Percentiles rank a stretch among this genome's conserved stretches.
Conservation (phyloP, 2,113 vertebrate species). For the Eulemur macaco region DNA sequence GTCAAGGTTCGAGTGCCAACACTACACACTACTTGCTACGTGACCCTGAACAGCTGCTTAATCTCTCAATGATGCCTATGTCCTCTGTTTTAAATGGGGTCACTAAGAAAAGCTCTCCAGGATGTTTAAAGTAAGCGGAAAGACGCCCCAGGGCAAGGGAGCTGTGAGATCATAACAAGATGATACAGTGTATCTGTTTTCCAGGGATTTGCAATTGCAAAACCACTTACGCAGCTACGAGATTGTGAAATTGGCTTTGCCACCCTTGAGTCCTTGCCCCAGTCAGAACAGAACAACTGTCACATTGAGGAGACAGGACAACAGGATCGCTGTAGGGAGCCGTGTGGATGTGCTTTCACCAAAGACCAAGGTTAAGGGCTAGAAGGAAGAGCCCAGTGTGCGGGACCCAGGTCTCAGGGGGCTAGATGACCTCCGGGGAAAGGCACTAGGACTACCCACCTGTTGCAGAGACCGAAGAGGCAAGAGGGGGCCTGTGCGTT, state of each 20-base stretch:
- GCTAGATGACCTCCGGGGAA: no score
- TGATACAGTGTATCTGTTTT: neutral
- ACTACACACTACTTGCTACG: no score
- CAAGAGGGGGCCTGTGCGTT: neutral
- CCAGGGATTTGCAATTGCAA: neutral
- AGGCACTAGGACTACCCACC: neutral
- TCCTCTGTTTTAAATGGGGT: neutral
- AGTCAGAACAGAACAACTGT: no score
- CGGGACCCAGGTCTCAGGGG: neutral
- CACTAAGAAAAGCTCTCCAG: neutral
- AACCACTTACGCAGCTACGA: neutral
- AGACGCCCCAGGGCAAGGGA: no score
- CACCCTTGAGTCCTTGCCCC: fast-evolving
- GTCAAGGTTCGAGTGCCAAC: neutral
- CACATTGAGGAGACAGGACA: neutral
- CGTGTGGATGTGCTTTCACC: neutral
- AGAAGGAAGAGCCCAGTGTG: neutral
- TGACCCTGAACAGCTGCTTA: neutral
- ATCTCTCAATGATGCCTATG: neutral
- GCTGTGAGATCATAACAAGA: neutral
- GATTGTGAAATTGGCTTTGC: neutral
- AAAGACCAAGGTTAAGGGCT: neutral
- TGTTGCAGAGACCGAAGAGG: neutral
- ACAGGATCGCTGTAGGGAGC: neutral
- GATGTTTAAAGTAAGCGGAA: neutral